Evolutionary conservation across 1,140 invertebrate genomes (phyloP).

Genomic region (Rhizoglyphus robini): DNA sequence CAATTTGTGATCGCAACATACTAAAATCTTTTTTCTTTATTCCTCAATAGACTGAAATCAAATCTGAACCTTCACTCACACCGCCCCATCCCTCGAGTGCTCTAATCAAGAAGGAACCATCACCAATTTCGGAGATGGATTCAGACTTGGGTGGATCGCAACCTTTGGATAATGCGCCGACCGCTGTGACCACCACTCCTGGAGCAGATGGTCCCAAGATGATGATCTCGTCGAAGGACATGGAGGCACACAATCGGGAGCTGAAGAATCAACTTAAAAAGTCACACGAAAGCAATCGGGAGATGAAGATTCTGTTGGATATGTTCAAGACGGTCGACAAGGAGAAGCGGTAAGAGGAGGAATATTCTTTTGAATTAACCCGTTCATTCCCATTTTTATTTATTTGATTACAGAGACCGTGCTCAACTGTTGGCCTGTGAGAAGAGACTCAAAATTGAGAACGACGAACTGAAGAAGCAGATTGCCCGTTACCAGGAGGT

Average conservation of each 20-base stretch:
- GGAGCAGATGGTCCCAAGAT: background rate
- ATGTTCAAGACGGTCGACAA: conserved; percentile 95
- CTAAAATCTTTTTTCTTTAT: no score
- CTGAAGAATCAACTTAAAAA: background rate
- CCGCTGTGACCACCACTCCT: background rate
- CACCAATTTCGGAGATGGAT: no score
- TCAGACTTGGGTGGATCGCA: no score
- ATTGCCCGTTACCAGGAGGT: conserved; percentile 51
- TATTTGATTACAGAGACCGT: conserved; percentile 18
- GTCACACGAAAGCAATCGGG: background rate
- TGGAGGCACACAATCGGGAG: background rate
- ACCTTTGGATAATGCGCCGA: no score
- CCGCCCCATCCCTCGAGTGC: no score
- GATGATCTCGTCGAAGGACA: background rate
- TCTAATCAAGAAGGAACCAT: no score
- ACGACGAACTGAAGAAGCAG: conserved; percentile 62
- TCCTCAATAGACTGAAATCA: no score
- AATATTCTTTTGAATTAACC: background rate
- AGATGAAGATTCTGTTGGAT: conserved; percentile 43
- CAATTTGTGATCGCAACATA: no score
- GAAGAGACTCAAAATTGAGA: conserved; percentile 70
- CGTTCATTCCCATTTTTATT: no score
- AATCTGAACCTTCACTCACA: no score
- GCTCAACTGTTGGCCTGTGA: conserved; percentile 72
- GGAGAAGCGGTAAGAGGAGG: conserved; percentile 62